These are phyloP conservation scores for Alligator sinensis DNA, from an alignment of 2,113 vertebrate species.

Conservation along the genomic window DNA sequence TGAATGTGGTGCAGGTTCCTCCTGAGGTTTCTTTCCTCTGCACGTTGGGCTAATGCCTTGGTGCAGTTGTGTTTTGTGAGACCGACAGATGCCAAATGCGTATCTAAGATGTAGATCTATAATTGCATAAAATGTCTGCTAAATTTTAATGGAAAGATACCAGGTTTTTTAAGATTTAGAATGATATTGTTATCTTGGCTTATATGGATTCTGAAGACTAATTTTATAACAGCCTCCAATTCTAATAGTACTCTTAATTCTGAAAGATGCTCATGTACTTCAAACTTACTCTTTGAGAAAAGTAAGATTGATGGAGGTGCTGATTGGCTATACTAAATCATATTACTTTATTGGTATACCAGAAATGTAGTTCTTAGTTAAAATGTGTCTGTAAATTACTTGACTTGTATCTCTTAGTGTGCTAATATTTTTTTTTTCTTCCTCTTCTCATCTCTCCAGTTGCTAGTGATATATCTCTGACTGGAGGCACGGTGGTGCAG, in stretches of 20 bases:
- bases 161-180: background rate
- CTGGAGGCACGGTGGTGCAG: constrained; percentile 95
- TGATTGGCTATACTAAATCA: too few relatives aligned
- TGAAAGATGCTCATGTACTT: background rate
- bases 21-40: too few relatives aligned
- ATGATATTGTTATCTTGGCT: background rate
- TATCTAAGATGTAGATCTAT: background rate
- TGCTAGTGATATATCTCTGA: constrained; percentile 95
- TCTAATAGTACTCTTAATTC: background rate
- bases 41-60: too few relatives aligned
- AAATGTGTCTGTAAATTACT: background rate
- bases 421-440: background rate
- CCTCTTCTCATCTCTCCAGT: constrained; percentile 74
- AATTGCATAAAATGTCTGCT: background rate
- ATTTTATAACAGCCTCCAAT: background rate
- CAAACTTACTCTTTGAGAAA: too few relatives aligned
- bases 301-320: too few relatives aligned
- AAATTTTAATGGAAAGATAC: too few relatives aligned
- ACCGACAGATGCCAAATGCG: too few relatives aligned
- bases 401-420: background rate
- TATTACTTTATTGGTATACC: background rate
- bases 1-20: too few relatives aligned
- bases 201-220: background rate
- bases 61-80: too few relatives aligned
- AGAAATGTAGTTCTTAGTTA: background rate